Evolutionary conservation across 2,888 invertebrate genomes (phyloP).

Genomic region (Neoitamus cyanurus): DNA sequence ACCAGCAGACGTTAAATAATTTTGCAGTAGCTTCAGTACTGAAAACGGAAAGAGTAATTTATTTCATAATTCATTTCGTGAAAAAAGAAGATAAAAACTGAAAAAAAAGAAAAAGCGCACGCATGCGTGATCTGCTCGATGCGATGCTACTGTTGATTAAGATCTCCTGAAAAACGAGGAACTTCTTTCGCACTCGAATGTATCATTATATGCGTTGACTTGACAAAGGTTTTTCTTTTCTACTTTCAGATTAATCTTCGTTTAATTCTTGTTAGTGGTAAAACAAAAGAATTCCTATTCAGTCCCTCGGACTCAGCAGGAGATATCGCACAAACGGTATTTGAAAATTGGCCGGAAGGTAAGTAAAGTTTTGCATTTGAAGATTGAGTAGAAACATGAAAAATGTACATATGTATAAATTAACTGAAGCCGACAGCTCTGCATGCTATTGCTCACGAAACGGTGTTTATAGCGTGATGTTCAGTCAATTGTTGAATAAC

Average conservation of each 20-base stretch:
- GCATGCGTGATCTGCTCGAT: slow-evolving; percentile 20
- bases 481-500: neutral
- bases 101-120: neutral
- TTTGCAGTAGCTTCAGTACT: slow-evolving; percentile 16
- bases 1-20: slow-evolving; percentile 28
- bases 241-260: slow-evolving; percentile 91
- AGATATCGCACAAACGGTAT: slow-evolving; percentile 98
- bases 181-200: neutral
- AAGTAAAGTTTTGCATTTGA: slow-evolving; percentile 58
- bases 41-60: slow-evolving; percentile 41
- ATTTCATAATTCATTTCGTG: slow-evolving; percentile 30
- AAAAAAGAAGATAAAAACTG: slow-evolving; percentile 3
- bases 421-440: neutral
- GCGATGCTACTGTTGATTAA: slow-evolving; percentile 18
- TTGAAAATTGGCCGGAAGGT: slow-evolving; percentile 99
- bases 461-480: neutral
- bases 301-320: slow-evolving; percentile 96
- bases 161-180: neutral
- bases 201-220: neutral
- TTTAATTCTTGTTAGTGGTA: slow-evolving; percentile 98
- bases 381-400: neutral
- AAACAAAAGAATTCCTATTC: slow-evolving; percentile 99
- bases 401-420: neutral
- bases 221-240: slow-evolving; percentile 46
- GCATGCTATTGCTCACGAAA: neutral